Percentiles rank a stretch among this genome's conserved stretches.
These are phyloP conservation scores for Ambastaia sidthimunki DNA, from an alignment of 2,797 vertebrate genomes.

Conservation along the genomic window DNA sequence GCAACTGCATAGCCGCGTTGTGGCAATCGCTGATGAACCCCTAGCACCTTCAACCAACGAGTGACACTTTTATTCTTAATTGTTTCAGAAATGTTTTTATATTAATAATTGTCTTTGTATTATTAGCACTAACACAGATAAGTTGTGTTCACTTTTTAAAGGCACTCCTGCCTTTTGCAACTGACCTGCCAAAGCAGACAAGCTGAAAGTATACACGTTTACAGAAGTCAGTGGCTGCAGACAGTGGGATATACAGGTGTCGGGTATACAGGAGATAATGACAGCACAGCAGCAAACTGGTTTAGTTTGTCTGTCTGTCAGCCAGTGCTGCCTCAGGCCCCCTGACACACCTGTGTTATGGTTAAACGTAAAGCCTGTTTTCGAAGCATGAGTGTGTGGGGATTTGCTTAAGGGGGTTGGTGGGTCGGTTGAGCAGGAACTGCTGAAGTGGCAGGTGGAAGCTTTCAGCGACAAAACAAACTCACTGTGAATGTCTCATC, in stretches of 20 bases:
- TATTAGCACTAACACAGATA: not conserved
- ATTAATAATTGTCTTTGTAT: not conserved
- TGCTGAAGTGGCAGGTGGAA: conserved; percentile 59
- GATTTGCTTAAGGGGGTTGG: conserved; percentile 56
- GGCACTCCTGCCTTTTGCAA: conserved; percentile 25
- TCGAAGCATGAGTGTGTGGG: conserved; percentile 33
- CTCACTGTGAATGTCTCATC: conserved; percentile 50
- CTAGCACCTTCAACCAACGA: too few species aligned
- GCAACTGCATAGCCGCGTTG: not conserved
- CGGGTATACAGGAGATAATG: conserved; percentile 55
- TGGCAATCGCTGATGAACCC: too few species aligned
- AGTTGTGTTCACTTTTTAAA: conserved; percentile 7
- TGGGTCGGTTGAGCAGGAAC: conserved; percentile 54
- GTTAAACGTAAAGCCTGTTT: conserved; percentile 62
- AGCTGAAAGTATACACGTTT: conserved; percentile 18
- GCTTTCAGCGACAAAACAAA: conserved; percentile 61
- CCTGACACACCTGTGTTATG: conserved; percentile 64
- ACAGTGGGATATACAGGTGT: conserved; percentile 34
- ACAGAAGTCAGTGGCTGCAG: conserved; percentile 8
- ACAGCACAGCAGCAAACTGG: conserved; percentile 59
- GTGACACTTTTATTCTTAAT: too few species aligned
- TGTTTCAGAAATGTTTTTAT: too few species aligned
- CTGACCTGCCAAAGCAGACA: conserved; percentile 31
- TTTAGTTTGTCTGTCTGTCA: conserved; percentile 60
- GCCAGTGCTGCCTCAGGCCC: conserved; percentile 58